phyloP scores from a whole-genome alignment of 2,888 invertebrate species.

The Catocala nupta region DNA sequence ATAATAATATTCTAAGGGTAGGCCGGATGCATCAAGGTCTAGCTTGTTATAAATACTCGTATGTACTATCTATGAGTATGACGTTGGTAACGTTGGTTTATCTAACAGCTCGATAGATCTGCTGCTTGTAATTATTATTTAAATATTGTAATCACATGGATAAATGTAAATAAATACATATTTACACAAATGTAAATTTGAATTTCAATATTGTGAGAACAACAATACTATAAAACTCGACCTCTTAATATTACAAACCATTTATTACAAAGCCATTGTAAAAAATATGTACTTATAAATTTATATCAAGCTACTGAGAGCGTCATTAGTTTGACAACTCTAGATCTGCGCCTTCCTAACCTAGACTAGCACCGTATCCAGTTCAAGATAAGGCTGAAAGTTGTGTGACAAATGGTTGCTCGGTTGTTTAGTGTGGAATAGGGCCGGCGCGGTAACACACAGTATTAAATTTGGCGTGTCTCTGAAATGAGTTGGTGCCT shows the following conservation, averaged over 20 bases:
- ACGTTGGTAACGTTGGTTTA: too few relatives aligned
- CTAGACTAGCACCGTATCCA: background rate
- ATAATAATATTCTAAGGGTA: too few relatives aligned
- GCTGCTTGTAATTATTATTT: too few relatives aligned
- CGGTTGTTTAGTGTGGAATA: background rate
- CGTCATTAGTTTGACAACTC: conserved; percentile 9
- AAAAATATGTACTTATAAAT: conserved; percentile 8
- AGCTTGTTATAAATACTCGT: too few relatives aligned
- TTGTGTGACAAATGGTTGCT: background rate
- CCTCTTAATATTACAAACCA: conserved; percentile 11
- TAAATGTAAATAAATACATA: too few relatives aligned
- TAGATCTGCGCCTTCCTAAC: background rate
- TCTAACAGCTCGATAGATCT: too few relatives aligned
- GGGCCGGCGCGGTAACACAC: conserved; percentile 8
- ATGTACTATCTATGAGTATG: too few relatives aligned
- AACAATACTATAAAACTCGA: background rate
- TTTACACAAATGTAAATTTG: too few relatives aligned
- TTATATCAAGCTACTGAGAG: conserved; percentile 12
- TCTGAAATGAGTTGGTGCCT: conserved; percentile 18
- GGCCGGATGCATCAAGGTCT: too few relatives aligned
- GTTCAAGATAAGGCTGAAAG: background rate
- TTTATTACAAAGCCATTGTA: conserved; percentile 2
- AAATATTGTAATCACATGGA: too few relatives aligned
- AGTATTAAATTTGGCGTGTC: conserved; percentile 28
- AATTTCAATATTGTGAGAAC: background rate